Conservation (phyloP, 37 sponge, comb jelly and placozoan genomes). For the Tethya wilhelma region DNA sequence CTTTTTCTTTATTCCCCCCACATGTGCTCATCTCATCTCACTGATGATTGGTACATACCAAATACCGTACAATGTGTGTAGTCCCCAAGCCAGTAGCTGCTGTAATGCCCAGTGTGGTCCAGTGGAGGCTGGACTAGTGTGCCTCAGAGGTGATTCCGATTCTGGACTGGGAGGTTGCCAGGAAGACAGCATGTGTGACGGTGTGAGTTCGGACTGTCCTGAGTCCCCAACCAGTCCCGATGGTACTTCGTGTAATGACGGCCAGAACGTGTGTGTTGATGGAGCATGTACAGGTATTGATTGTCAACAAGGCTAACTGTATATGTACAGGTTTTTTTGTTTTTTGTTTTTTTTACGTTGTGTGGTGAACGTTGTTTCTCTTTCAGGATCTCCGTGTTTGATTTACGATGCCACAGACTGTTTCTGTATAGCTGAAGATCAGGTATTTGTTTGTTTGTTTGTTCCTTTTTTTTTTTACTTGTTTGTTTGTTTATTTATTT, state of each 20-base stretch:
- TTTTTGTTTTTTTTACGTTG: neutral
- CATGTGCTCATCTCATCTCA: neutral
- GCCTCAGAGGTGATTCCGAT: conserved; percentile 34
- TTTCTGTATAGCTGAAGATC: conserved; percentile 13
- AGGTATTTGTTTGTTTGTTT: conserved; percentile 3
- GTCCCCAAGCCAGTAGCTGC: conserved; percentile 40
- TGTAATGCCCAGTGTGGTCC: neutral
- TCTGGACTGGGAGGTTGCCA: conserved; percentile 23
- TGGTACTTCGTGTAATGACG: conserved; percentile 40
- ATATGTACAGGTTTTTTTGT: neutral
- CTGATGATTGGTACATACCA: neutral
- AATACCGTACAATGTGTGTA: neutral
- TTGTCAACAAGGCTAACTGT: neutral
- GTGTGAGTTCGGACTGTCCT: conserved; percentile 25
- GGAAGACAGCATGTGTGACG: conserved; percentile 18
- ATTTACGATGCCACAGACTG: neutral
- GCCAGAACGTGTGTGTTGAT: conserved; percentile 42
- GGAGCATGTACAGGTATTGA: conserved; percentile 50
- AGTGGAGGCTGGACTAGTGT: neutral
- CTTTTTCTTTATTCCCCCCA: neutral
- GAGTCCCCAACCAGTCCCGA: neutral
- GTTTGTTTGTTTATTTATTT: neutral
- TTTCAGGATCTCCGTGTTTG: conserved; percentile 40
- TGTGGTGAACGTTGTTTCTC: neutral
- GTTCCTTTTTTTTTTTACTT: neutral